Evolutionary conservation across 2,888 invertebrate genomes (phyloP).

Genomic region (Sialis lutaria): DNA sequence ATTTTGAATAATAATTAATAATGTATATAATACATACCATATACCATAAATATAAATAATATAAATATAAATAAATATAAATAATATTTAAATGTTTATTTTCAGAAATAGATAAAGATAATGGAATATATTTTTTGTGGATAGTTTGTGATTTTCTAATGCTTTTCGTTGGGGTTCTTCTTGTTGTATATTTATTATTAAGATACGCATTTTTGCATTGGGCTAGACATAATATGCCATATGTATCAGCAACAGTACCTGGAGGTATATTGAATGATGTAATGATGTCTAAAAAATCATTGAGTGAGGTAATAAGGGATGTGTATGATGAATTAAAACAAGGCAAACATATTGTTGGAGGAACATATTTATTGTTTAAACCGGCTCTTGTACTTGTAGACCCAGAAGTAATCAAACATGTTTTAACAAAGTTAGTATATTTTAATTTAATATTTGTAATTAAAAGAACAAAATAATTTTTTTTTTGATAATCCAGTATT

Average conservation of each 20-base stretch:
- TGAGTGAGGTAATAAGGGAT: neutral
- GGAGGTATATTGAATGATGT: conserved; percentile 3
- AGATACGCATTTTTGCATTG: conserved; percentile 3
- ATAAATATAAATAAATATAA: too few species aligned
- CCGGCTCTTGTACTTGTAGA: neutral
- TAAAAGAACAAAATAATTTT: too few species aligned
- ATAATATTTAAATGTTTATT: too few species aligned
- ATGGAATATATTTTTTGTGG: too few species aligned
- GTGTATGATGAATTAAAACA: conserved; percentile 1
- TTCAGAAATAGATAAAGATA: too few species aligned
- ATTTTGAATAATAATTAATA: too few species aligned
- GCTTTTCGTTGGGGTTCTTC: neutral
- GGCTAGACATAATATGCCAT: conserved; percentile 1
- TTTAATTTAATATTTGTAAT: neutral
- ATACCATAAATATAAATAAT: too few species aligned
- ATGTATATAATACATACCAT: too few species aligned
- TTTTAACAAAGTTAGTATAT: neutral
- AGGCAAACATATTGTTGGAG: neutral
- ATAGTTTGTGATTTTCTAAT: too few species aligned
- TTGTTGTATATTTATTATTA: neutral
- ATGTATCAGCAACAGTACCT: conserved; percentile 1
- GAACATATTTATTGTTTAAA: neutral
- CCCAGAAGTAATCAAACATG: neutral
- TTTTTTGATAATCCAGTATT: too few species aligned
- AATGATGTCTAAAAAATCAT: neutral